Evolutionary conservation across 1,140 invertebrate genomes (phyloP).

Genomic region (Palaemon carinicauda): DNA sequence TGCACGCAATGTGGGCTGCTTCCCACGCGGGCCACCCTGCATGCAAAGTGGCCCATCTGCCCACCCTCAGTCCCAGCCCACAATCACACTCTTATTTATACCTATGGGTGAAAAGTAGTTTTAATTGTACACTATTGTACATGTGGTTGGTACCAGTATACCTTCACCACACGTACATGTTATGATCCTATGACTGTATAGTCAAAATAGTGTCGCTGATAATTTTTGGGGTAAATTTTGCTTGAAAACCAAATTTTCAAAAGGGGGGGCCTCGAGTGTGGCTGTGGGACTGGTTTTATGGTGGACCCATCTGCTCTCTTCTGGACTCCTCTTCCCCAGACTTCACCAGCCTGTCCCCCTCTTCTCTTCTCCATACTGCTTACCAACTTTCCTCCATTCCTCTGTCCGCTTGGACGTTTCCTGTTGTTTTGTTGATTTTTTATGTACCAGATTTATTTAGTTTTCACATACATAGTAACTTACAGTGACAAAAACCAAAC

Average conservation of each 20-base stretch:
- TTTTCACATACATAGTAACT: slow-evolving; percentile 47
- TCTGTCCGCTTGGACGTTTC: slow-evolving; percentile 55
- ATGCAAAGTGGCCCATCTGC: slow-evolving; percentile 52
- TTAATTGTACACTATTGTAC: background rate
- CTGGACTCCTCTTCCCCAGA: slow-evolving; percentile 54
- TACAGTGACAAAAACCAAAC: slow-evolving; percentile 51
- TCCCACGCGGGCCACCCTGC: slow-evolving; percentile 52
- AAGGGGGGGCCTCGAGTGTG: slow-evolving; percentile 17
- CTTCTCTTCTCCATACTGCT: slow-evolving; percentile 55
- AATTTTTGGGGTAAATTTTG: too few relatives aligned
- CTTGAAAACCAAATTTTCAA: too few relatives aligned
- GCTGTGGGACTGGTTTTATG: slow-evolving; percentile 43
- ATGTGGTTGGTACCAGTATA: background rate
- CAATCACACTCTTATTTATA: slow-evolving; percentile 30
- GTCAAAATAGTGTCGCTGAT: too few relatives aligned
- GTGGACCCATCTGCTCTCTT: slow-evolving; percentile 47
- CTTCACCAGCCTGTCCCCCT: slow-evolving; percentile 55
- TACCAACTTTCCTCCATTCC: slow-evolving; percentile 53
- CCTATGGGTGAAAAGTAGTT: background rate
- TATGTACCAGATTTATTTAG: slow-evolving; percentile 43
- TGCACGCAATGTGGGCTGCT: slow-evolving; percentile 53
- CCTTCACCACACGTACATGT: too few relatives aligned
- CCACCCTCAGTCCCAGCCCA: slow-evolving; percentile 44
- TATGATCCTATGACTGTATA: too few relatives aligned
- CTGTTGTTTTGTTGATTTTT: slow-evolving; percentile 52